Conservation (phyloP, 1,140 invertebrate genomes). For the Rhopalosiphum padi region DNA sequence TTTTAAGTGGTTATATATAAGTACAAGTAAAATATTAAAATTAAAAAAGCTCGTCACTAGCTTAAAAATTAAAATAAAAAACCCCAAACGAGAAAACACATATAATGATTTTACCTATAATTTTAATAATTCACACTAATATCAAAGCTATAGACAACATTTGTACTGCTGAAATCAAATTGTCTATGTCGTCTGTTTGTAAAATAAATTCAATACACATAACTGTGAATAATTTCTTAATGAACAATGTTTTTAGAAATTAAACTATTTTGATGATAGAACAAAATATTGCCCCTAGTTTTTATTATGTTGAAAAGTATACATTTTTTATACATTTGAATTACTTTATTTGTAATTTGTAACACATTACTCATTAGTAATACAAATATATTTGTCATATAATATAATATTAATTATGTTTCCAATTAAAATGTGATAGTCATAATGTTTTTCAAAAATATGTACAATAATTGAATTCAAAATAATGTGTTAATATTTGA, state of each 20-base stretch:
- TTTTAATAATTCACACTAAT: not conserved
- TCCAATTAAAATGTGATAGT: not conserved
- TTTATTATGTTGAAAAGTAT: slow-evolving; percentile 13
- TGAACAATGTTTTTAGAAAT: not conserved
- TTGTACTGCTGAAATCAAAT: not conserved
- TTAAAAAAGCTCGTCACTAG: not conserved
- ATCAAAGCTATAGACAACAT: not conserved
- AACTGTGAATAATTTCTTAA: not conserved
- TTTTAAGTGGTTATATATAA: not conserved
- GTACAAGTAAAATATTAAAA: not conserved
- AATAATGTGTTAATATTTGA: not conserved
- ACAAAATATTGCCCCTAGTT: not conserved
- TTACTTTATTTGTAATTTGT: not conserved
- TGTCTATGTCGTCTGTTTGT: too few relatives aligned
- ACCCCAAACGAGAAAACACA: not conserved
- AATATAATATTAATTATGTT: slow-evolving; percentile 12
- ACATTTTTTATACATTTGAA: not conserved
- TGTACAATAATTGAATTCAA: not conserved
- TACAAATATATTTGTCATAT: not conserved
- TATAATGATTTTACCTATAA: not conserved
- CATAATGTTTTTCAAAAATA: not conserved
- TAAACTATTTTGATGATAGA: not conserved
- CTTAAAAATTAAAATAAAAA: not conserved
- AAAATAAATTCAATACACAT: not conserved
- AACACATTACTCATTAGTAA: not conserved